phyloP scores from a whole-genome alignment of 1,140 invertebrate genomes.

The Paralvinella palmiformis region DNA sequence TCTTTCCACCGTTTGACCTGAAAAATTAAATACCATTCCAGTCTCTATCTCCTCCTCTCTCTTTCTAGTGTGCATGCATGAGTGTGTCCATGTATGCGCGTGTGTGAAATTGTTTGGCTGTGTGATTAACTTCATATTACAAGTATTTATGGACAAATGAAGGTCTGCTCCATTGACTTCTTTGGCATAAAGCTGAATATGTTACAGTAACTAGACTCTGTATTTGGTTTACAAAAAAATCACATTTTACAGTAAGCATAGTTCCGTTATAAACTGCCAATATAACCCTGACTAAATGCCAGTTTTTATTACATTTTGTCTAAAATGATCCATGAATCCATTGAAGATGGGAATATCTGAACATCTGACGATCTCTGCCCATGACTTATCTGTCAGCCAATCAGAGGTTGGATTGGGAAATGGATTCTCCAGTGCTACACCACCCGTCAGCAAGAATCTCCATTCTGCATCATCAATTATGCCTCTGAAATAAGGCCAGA shows the following conservation, averaged over 20 bases:
- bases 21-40: conserved; percentile 8
- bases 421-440: conserved; percentile 47
- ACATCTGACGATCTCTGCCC: conserved; percentile 46
- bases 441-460: conserved; percentile 49
- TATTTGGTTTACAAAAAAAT: too few species aligned
- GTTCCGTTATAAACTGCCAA: too few species aligned
- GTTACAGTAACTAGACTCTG: too few species aligned
- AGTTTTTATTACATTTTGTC: conserved; percentile 41
- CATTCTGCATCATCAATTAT: conserved; percentile 45
- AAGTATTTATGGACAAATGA: too few species aligned
- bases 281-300: too few species aligned
- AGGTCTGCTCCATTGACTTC: too few species aligned
- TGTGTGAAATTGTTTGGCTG: too few species aligned
- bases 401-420: conserved; percentile 44
- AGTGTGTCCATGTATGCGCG: neutral
- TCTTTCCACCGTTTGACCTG: conserved; percentile 42
- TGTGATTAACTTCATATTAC: too few species aligned
- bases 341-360: conserved; percentile 44
- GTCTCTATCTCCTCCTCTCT: too few species aligned
- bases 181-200: too few species aligned
- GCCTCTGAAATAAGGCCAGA: conserved; percentile 36
- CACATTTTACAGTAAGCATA: too few species aligned
- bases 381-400: conserved; percentile 49
- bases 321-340: conserved; percentile 47
- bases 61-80: too few species aligned